These are phyloP conservation scores for Apus apus DNA, from an alignment of 2,113 vertebrate species.

Conservation along the genomic window DNA sequence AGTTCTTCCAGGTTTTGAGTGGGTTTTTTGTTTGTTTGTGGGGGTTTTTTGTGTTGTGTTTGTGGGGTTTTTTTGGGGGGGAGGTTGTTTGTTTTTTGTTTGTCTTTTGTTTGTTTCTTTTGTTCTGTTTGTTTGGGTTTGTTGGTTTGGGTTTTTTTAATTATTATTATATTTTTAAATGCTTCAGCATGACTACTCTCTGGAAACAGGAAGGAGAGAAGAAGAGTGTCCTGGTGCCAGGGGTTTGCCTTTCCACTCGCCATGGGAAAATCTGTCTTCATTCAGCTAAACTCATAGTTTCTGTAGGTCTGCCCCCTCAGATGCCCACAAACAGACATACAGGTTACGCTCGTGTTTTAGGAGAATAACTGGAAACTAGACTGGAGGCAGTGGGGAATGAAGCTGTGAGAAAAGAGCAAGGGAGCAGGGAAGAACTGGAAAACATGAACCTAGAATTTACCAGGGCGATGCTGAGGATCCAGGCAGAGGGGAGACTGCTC, in stretches of 20 bases:
- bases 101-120: too few relatives aligned
- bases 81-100: too few relatives aligned
- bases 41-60: too few relatives aligned
- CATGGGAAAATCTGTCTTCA: background rate
- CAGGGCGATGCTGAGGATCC: background rate
- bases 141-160: too few relatives aligned
- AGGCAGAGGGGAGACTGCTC: background rate
- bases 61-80: too few relatives aligned
- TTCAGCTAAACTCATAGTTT: background rate
- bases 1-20: background rate
- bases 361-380: background rate
- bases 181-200: background rate
- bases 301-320: background rate
- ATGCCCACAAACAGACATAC: rapidly evolving
- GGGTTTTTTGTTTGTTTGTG: background rate
- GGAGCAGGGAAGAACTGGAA: background rate
- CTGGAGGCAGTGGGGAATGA: too few relatives aligned
- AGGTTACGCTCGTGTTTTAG: background rate
- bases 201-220: background rate
- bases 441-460: background rate
- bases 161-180: background rate
- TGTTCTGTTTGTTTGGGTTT: too few relatives aligned
- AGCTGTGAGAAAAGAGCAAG: background rate
- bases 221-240: background rate
- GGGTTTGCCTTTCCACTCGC: background rate